These are phyloP conservation scores for Metellina segmentata DNA, from an alignment of 2,888 invertebrate species.

Conservation along the genomic window DNA sequence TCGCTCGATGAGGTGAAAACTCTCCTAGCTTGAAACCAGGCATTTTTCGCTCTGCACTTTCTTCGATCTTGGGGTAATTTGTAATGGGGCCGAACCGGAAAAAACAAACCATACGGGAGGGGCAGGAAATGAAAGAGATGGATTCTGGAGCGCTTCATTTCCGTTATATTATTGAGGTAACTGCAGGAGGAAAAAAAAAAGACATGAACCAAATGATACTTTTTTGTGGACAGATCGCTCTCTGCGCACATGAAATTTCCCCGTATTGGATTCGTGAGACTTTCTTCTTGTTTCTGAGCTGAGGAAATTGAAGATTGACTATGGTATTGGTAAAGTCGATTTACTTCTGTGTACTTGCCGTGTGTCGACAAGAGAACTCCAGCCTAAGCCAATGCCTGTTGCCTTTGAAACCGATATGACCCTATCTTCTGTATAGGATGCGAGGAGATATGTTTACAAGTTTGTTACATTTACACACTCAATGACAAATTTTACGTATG, in stretches of 20 bases:
- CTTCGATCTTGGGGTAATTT: conserved; percentile 18
- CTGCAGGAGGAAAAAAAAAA: background rate
- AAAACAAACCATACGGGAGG: conserved; percentile 15
- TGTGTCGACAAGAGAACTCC: too few species aligned
- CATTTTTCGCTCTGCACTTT: background rate
- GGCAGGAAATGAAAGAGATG: conserved; percentile 55
- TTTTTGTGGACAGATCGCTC: background rate
- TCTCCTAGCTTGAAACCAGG: background rate
- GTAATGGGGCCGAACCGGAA: conserved; percentile 7
- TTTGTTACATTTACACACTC: too few species aligned
- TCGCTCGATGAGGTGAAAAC: conserved; percentile 2
- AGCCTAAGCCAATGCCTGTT: too few species aligned
- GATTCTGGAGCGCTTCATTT: conserved; percentile 50
- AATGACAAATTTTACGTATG: too few species aligned
- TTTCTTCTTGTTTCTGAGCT: background rate
- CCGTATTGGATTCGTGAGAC: background rate
- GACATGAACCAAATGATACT: background rate
- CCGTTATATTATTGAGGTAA: conserved; percentile 13
- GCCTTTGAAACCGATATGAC: too few species aligned
- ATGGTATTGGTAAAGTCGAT: background rate
- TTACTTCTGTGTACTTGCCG: too few species aligned
- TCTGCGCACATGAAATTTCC: background rate
- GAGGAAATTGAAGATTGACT: background rate
- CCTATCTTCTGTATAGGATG: too few species aligned
- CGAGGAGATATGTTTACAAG: too few species aligned